Conservation (phyloP, 2,888 invertebrate genomes). For the Drosophila atripex region DNA sequence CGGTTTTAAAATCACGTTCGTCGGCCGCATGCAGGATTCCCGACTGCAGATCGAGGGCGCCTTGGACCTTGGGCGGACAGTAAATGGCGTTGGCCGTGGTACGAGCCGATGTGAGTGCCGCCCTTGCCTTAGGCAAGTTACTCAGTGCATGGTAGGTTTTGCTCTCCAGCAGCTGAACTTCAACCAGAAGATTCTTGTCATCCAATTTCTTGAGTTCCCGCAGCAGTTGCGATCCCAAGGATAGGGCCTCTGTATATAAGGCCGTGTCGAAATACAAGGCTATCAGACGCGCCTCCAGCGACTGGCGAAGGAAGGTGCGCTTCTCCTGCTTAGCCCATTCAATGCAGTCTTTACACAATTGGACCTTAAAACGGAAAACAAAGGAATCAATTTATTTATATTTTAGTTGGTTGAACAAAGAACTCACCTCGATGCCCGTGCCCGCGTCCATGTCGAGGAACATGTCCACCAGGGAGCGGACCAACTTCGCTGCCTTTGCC, state of each 20-base stretch:
- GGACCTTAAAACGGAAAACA: conserved; percentile 84
- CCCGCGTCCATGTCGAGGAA: conserved; percentile 98
- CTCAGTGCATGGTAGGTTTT: conserved; percentile 99
- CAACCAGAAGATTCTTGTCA: conserved; percentile 99
- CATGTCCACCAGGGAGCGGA: conserved; percentile 97
- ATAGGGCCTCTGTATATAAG: conserved; percentile 93
- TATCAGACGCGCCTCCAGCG: conserved; percentile 96
- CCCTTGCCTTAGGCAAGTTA: conserved; percentile 97
- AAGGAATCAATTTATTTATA: neutral
- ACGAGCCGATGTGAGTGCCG: conserved; percentile 98
- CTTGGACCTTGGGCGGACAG: conserved; percentile 99
- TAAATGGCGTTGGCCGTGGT: conserved; percentile 99
- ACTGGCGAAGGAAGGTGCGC: conserved; percentile 97
- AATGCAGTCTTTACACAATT: conserved; percentile 98
- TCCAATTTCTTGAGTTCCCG: conserved; percentile 99
- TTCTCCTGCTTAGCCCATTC: conserved; percentile 99
- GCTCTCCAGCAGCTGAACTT: conserved; percentile 98
- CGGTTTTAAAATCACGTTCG: conserved; percentile 99
- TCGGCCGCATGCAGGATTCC: conserved; percentile 99
- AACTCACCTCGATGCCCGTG: conserved; percentile 92
- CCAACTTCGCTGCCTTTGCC: conserved; percentile 99
- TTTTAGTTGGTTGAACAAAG: neutral
- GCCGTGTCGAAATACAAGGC: conserved; percentile 97
- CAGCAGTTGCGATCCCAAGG: conserved; percentile 93
- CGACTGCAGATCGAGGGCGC: conserved; percentile 97